Evolutionary conservation across 2,888 invertebrate genomes (phyloP).

Genomic region (Dichetophora obliterata): DNA sequence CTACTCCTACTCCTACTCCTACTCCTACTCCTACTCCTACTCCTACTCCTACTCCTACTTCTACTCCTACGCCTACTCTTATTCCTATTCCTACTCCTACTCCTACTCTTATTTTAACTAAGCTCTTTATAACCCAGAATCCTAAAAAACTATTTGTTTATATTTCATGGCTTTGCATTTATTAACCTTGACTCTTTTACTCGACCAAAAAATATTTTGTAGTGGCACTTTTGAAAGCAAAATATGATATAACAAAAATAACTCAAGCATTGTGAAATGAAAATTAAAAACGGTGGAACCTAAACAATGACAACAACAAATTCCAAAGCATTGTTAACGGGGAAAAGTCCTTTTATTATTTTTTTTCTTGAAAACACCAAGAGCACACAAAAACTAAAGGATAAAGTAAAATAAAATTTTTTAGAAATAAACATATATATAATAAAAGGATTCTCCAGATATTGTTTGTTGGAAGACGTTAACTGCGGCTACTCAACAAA

Average conservation of each 20-base stretch:
- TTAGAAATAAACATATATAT: neutral
- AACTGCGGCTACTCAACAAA: neutral
- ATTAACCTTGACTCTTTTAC: too few relatives aligned
- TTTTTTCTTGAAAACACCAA: neutral
- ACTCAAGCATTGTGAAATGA: neutral
- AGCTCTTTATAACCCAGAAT: too few relatives aligned
- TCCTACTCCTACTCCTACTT: too few relatives aligned
- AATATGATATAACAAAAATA: neutral
- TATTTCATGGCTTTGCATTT: too few relatives aligned
- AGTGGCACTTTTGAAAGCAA: neutral
- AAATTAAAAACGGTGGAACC: slow-evolving; percentile 9
- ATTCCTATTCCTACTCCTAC: too few relatives aligned
- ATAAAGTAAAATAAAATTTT: neutral
- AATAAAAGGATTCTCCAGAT: slow-evolving; percentile 3
- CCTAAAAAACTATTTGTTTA: too few relatives aligned
- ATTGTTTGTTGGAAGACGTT: slow-evolving; percentile 24
- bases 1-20: too few relatives aligned
- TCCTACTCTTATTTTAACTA: too few relatives aligned
- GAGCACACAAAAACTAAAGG: neutral
- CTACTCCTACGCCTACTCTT: too few relatives aligned
- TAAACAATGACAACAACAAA: slow-evolving; percentile 6
- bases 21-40: too few relatives aligned
- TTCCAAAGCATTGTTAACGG: slow-evolving; percentile 3
- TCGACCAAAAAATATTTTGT: too few relatives aligned
- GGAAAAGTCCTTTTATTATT: neutral